Percentiles rank a stretch among this genome's conserved stretches.
Conservation (phyloP, 2,113 vertebrate species). For the Zapus hudsonius region DNA sequence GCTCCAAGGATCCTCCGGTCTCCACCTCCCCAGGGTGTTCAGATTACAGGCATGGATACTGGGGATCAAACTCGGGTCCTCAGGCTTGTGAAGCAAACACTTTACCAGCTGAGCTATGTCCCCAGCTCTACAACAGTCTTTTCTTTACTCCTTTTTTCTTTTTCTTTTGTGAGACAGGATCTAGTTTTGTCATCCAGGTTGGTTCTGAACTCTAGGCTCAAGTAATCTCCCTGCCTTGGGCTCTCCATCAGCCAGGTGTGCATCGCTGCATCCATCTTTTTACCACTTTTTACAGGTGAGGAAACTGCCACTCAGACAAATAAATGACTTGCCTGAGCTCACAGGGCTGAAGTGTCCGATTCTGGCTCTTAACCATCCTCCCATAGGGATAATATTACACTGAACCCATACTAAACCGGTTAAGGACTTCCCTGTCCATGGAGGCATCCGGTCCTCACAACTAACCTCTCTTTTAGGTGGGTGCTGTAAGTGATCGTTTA, state of each 20-base stretch:
- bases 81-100: too few relatives aligned
- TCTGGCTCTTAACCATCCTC: background rate
- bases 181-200: background rate
- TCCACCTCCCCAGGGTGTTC: too few relatives aligned
- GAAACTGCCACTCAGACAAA: background rate
- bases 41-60: too few relatives aligned
- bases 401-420: background rate
- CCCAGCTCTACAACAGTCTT: too few relatives aligned
- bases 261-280: too few relatives aligned
- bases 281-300: background rate
- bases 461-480: background rate
- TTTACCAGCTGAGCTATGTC: too few relatives aligned
- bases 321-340: background rate
- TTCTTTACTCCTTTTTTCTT: background rate
- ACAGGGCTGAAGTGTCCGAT: background rate
- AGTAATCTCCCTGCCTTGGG: background rate
- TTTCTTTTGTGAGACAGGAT: too few relatives aligned
- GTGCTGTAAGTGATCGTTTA: background rate
- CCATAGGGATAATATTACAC: accelerated
- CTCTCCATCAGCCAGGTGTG: background rate
- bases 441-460: background rate
- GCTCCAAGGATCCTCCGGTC: too few relatives aligned
- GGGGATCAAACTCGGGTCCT: too few relatives aligned
- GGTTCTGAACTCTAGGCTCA: background rate
- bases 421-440: background rate